Evolutionary conservation across 2,113 vertebrate genomes (phyloP).

Genomic region (Microcebus ravelobensis): DNA sequence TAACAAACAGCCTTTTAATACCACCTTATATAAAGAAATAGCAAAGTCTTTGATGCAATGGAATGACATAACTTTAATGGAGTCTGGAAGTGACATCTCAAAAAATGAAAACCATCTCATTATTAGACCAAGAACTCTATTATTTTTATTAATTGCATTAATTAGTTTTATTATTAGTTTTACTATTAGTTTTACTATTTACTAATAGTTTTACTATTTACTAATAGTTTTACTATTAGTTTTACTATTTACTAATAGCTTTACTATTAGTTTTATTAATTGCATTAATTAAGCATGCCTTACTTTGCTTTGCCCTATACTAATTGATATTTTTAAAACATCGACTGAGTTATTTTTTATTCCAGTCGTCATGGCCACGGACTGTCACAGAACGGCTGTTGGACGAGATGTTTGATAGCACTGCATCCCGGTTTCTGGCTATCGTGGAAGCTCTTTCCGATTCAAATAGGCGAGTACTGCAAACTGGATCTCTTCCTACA

Average conservation of each 20-base stretch:
- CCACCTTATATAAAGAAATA: background rate
- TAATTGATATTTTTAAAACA: background rate
- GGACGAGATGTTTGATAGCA: constrained; percentile 89
- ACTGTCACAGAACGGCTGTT: constrained; percentile 88
- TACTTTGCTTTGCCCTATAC: background rate
- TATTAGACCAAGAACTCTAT: background rate
- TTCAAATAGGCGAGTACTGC: constrained; percentile 82
- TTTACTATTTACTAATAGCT: too few species aligned
- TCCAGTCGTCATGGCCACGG: constrained; percentile 89
- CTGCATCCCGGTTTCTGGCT: constrained; percentile 90
- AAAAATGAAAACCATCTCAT: background rate
- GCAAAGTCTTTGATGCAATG: background rate
- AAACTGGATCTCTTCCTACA: constrained; percentile 80
- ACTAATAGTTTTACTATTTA: too few species aligned
- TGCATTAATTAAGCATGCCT: background rate
- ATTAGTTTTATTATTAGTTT: background rate
- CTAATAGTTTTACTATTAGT: too few species aligned
- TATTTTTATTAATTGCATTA: background rate
- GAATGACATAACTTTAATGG: background rate
- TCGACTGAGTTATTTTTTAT: background rate
- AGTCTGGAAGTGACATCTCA: background rate
- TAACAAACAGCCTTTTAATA: background rate
- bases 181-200: too few species aligned
- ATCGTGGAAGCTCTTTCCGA: constrained; percentile 92
- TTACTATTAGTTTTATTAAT: background rate